Conservation (phyloP, 2,888 invertebrate species). For the Volucella zonaria region DNA sequence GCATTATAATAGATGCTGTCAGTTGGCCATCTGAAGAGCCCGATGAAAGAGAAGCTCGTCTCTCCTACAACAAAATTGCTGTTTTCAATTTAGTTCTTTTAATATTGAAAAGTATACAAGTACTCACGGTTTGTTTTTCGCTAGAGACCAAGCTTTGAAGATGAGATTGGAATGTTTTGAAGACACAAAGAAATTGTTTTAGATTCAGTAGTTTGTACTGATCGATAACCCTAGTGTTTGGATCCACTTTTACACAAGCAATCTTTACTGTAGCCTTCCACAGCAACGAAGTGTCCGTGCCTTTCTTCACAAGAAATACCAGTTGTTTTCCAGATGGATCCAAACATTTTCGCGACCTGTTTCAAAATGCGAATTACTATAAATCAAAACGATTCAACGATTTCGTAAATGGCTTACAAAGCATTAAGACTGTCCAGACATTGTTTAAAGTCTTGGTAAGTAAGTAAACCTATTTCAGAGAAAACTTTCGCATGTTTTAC, state of each 20-base stretch:
- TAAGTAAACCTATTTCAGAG: slow-evolving; percentile 82
- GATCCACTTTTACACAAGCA: slow-evolving; percentile 86
- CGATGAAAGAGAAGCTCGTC: slow-evolving; percentile 55
- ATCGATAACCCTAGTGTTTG: slow-evolving; percentile 84
- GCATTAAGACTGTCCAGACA: slow-evolving; percentile 85
- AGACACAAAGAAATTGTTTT: slow-evolving; percentile 86
- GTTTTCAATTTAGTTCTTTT: not conserved
- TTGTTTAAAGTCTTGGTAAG: slow-evolving; percentile 85
- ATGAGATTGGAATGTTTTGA: slow-evolving; percentile 84
- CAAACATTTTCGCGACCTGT: slow-evolving; percentile 85
- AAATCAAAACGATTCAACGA: not conserved
- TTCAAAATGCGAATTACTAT: not conserved
- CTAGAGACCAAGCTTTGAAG: slow-evolving; percentile 79
- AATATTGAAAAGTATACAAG: slow-evolving; percentile 47
- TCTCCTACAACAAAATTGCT: slow-evolving; percentile 28
- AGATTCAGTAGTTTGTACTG: slow-evolving; percentile 85
- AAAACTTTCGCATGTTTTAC: slow-evolving; percentile 81
- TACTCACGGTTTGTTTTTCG: slow-evolving; percentile 78
- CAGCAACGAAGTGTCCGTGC: slow-evolving; percentile 85
- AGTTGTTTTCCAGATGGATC: slow-evolving; percentile 86
- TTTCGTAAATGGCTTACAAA: slow-evolving; percentile 83
- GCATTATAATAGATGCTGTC: slow-evolving; percentile 82
- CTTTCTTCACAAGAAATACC: slow-evolving; percentile 86
- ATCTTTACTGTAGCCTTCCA: slow-evolving; percentile 89
- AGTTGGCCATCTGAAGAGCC: slow-evolving; percentile 66